Evolutionary conservation across 2,888 invertebrate species (phyloP).

Genomic region (Zaprionus lineosus): DNA sequence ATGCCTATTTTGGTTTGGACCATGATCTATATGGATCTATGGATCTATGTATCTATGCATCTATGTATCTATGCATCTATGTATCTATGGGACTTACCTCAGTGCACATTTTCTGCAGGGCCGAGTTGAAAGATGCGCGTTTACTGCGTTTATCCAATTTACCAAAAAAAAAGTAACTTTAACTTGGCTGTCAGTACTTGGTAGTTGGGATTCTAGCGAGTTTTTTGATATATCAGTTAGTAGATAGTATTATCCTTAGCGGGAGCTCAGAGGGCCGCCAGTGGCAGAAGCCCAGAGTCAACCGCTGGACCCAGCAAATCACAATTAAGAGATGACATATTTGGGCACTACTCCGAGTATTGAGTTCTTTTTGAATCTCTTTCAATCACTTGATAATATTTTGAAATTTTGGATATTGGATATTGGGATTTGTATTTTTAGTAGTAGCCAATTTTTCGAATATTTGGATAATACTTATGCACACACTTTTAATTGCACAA

Average conservation of each 20-base stretch:
- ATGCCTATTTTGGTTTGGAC: no score
- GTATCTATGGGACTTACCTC: conserved; percentile 66
- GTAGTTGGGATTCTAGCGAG: conserved; percentile 26
- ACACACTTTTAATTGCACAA: conserved; percentile 33
- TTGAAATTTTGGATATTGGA: conserved; percentile 11
- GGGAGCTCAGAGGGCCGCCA: conserved; percentile 55
- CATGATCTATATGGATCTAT: conserved; percentile 14
- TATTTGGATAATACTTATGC: conserved; percentile 12
- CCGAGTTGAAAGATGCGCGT: conserved; percentile 41
- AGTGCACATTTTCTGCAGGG: conserved; percentile 74
- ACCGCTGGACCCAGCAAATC: conserved; percentile 54
- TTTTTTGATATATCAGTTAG: conserved; percentile 39
- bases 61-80: no score
- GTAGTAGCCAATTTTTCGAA: conserved; percentile 30
- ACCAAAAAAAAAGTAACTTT: conserved; percentile 27
- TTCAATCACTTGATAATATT: conserved; percentile 12
- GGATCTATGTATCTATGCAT: no score
- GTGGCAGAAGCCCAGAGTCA: conserved; percentile 48
- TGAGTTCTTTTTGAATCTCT: no score
- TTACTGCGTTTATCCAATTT: conserved; percentile 67
- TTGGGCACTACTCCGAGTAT: conserved; percentile 24
- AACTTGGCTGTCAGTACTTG: conserved; percentile 29
- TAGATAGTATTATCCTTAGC: conserved; percentile 36
- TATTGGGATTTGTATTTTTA: conserved; percentile 8
- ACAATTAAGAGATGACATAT: conserved; percentile 62